phyloP scores from a whole-genome alignment of 2,888 invertebrate species.

The Thalpophila matura region DNA sequence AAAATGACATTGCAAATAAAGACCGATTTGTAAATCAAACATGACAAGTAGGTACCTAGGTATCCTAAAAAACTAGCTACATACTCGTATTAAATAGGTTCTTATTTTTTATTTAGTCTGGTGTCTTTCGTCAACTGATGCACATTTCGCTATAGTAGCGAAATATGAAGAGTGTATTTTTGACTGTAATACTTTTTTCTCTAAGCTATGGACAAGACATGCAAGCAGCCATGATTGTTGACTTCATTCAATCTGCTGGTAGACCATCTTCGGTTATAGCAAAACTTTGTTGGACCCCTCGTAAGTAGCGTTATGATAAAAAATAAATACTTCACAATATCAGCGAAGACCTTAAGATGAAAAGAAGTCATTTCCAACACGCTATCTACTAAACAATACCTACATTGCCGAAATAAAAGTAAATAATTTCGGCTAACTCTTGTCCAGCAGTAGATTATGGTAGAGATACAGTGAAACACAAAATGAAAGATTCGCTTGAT shows the following conservation, averaged over 20 bases:
- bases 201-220: slow-evolving; percentile 62
- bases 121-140: background rate
- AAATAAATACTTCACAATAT: background rate
- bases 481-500: too few species aligned
- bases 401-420: too few species aligned
- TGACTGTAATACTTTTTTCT: slow-evolving; percentile 48
- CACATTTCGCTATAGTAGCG: background rate
- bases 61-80: background rate
- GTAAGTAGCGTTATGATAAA: slow-evolving; percentile 67
- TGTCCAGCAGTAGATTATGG: too few species aligned
- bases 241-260: slow-evolving; percentile 72
- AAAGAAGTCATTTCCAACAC: too few species aligned
- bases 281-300: slow-evolving; percentile 74
- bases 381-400: too few species aligned
- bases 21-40: slow-evolving; percentile 59
- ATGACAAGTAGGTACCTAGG: slow-evolving; percentile 13
- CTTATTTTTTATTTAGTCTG: slow-evolving; percentile 17
- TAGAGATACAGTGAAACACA: too few species aligned
- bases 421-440: too few species aligned
- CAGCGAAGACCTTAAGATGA: too few species aligned
- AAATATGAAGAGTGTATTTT: slow-evolving; percentile 50
- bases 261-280: slow-evolving; percentile 75
- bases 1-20: slow-evolving; percentile 44
- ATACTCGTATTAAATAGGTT: too few species aligned
- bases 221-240: slow-evolving; percentile 70